Conservation (phyloP, 2,113 vertebrate genomes). For the Bombycilla garrulus region DNA sequence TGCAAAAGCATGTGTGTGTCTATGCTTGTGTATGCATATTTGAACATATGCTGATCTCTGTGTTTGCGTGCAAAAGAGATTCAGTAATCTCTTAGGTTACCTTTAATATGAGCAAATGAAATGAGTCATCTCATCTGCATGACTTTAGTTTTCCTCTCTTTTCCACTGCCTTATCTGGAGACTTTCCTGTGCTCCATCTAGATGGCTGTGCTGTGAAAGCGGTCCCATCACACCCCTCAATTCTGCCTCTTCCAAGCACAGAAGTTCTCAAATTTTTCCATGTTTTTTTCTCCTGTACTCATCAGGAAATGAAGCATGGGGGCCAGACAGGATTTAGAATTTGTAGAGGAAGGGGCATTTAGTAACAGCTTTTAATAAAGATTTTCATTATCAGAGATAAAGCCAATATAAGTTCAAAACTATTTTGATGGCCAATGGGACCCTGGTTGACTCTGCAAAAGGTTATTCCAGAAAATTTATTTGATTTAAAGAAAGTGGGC, state of each 20-base stretch:
- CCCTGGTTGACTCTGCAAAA: slow-evolving; percentile 26
- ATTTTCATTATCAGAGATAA: background rate
- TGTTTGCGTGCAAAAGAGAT: background rate
- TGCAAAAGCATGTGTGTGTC: background rate
- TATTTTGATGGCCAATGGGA: slow-evolving; percentile 14
- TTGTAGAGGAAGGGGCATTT: background rate
- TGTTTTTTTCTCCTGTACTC: background rate
- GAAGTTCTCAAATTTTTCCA: background rate
- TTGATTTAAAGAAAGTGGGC: slow-evolving; percentile 23
- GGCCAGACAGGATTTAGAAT: background rate
- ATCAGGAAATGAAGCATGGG: background rate
- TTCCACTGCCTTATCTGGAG: background rate
- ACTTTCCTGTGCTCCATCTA: background rate
- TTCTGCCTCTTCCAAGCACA: background rate
- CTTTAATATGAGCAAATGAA: background rate
- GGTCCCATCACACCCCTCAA: background rate
- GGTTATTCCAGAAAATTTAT: slow-evolving; percentile 31
- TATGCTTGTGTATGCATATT: background rate
- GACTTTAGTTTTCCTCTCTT: background rate
- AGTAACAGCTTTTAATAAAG: background rate
- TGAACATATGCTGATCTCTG: background rate
- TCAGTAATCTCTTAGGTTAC: background rate
- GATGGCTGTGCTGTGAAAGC: background rate
- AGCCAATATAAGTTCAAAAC: background rate
- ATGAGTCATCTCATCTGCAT: background rate